A percentile compares a stretch with the other conserved stretches of the same genome.
These are phyloP conservation scores for Pseudachorutes palmiensis DNA, from an alignment of 1,140 invertebrate species.

Conservation along the genomic window DNA sequence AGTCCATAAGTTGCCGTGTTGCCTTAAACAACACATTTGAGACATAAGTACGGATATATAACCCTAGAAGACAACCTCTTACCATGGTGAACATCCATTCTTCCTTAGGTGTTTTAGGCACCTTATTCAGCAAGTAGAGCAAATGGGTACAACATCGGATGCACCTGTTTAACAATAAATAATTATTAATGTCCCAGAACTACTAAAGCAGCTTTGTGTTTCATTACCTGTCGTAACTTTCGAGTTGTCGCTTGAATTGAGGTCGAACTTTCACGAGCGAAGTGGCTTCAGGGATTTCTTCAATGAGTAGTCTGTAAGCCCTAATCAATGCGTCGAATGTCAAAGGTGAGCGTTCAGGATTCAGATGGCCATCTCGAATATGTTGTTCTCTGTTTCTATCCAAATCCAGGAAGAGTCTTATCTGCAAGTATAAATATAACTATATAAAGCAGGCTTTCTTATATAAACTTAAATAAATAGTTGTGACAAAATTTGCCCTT, in stretches of 20 bases:
- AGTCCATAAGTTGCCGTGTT: constrained; percentile 47
- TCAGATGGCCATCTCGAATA: background rate
- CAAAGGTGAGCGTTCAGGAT: constrained; percentile 40
- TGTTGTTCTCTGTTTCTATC: constrained; percentile 26
- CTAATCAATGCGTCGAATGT: constrained; percentile 57
- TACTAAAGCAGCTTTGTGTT: background rate
- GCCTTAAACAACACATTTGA: no score
- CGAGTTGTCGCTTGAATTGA: constrained; percentile 65
- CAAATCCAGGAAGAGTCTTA: constrained; percentile 36
- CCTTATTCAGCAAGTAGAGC: constrained; percentile 63
- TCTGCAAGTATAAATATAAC: constrained; percentile 19
- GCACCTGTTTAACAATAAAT: constrained; percentile 48
- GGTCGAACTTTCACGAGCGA: constrained; percentile 56
- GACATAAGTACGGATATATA: no score
- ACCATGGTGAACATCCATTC: constrained; percentile 35
- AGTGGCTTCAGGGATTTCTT: constrained; percentile 50
- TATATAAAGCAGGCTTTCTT: no score
- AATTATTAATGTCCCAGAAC: constrained; percentile 33
- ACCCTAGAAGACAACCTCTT: no score
- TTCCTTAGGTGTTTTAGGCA: constrained; percentile 47
- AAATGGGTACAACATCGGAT: constrained; percentile 71
- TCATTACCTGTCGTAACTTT: constrained; percentile 58
- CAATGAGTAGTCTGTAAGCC: constrained; percentile 58
- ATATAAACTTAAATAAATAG: no score
- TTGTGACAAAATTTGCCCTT: no score